phyloP scores from a whole-genome alignment of 2,797 vertebrate genomes.

The Helicolenus hilgendorfi region DNA sequence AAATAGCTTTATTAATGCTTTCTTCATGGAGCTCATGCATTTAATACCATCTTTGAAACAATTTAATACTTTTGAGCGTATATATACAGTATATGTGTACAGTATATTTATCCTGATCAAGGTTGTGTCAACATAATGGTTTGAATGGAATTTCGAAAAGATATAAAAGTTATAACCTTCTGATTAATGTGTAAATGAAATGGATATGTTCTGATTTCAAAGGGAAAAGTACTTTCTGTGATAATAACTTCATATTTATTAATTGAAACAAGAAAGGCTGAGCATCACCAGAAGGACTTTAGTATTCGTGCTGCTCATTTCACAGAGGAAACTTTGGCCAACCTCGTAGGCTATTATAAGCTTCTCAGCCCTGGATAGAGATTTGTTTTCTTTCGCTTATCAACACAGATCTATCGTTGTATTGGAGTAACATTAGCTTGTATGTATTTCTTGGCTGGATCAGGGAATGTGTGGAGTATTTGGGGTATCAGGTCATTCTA shows the following conservation, averaged over 20 bases:
- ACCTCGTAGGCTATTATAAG: background rate
- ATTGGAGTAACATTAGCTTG: background rate
- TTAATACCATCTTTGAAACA: background rate
- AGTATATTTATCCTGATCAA: too few species aligned
- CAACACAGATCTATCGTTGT: background rate
- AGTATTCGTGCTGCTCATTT: background rate
- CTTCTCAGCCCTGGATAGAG: background rate
- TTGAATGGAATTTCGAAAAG: too few species aligned
- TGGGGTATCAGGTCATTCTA: background rate
- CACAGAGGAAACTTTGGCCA: background rate
- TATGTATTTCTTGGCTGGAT: background rate
- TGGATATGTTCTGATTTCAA: background rate
- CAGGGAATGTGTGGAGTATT: background rate
- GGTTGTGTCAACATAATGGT: too few species aligned
- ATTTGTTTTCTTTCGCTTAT: background rate
- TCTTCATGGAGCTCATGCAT: background rate
- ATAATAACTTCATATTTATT: background rate
- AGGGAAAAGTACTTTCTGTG: background rate
- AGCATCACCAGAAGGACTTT: background rate
- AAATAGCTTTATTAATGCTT: background rate
- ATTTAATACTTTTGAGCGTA: background rate
- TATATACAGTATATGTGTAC: too few species aligned
- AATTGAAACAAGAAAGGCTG: background rate
- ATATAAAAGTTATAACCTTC: too few species aligned
- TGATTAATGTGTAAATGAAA: background rate